Percentiles rank a stretch among this genome's conserved stretches.
These are phyloP conservation scores for Brachyalestes nurse DNA, from an alignment of 2,797 vertebrate species.

Conservation along the genomic window DNA sequence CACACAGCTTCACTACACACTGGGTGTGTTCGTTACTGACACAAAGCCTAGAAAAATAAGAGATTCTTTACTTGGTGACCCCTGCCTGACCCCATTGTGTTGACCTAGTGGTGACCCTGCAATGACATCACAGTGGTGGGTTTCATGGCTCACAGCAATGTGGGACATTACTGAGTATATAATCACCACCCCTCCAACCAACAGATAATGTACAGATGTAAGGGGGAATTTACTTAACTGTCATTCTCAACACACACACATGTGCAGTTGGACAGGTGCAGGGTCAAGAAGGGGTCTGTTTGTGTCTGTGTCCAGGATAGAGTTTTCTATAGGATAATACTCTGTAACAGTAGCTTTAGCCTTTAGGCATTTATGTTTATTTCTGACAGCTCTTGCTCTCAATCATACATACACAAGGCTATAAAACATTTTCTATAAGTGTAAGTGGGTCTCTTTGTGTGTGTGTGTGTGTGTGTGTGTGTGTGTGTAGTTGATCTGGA, in stretches of 20 bases:
- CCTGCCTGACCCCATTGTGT: slow-evolving; percentile 72
- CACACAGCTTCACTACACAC: slow-evolving; percentile 70
- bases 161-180: too few relatives aligned
- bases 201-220: not conserved
- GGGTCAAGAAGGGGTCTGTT: slow-evolving; percentile 32
- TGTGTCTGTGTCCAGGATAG: not conserved
- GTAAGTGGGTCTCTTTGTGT: too few relatives aligned
- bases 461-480: slow-evolving; percentile 32
- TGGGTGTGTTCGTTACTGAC: slow-evolving; percentile 72
- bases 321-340: slow-evolving; percentile 33
- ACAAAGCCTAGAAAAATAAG: slow-evolving; percentile 69
- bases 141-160: slow-evolving; percentile 5
- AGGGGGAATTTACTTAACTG: not conserved
- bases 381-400: not conserved
- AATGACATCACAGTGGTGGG: slow-evolving; percentile 50
- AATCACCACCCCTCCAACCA: too few relatives aligned
- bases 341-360: slow-evolving; percentile 30
- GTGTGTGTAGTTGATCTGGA: slow-evolving; percentile 92
- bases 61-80: slow-evolving; percentile 75
- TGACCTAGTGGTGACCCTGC: slow-evolving; percentile 76
- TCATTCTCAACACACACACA: not conserved
- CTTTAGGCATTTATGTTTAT: slow-evolving; percentile 27
- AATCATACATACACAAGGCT: not conserved
- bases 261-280: not conserved
- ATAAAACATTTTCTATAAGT: not conserved